Conservation (phyloP, 2,113 vertebrate species). For the Rafetus swinhoei region DNA sequence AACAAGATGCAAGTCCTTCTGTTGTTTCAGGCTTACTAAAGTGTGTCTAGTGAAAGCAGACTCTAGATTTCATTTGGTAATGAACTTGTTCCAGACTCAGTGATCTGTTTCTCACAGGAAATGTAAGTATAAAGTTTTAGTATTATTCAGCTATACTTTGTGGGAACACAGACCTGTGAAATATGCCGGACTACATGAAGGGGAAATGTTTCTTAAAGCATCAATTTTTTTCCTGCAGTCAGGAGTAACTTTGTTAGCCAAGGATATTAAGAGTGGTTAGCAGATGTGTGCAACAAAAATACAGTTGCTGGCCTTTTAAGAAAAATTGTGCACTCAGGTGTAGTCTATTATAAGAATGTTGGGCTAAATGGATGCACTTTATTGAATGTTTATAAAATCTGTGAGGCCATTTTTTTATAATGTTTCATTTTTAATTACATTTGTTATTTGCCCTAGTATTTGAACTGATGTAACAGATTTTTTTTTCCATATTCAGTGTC, state of each 20-base stretch:
- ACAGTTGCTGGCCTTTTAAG: background rate
- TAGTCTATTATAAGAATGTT: background rate
- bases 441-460: background rate
- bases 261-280: slow-evolving; percentile 49
- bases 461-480: background rate
- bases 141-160: slow-evolving; percentile 61
- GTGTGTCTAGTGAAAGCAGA: slow-evolving; percentile 24
- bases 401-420: slow-evolving; percentile 10
- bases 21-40: slow-evolving; percentile 41
- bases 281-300: slow-evolving; percentile 55
- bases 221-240: background rate
- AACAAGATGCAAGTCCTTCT: slow-evolving; percentile 8
- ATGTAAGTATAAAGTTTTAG: slow-evolving; percentile 47
- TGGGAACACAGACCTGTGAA: slow-evolving; percentile 54
- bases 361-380: background rate
- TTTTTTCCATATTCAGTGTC: background rate
- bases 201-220: slow-evolving; percentile 64
- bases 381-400: background rate
- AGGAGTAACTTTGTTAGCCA: slow-evolving; percentile 50
- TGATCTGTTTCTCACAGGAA: slow-evolving; percentile 57
- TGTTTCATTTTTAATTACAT: background rate
- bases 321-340: slow-evolving; percentile 1
- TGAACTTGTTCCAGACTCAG: slow-evolving; percentile 52
- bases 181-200: slow-evolving; percentile 54
- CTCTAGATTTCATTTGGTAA: slow-evolving; percentile 23